phyloP scores from a whole-genome alignment of 2,888 invertebrate genomes.

The Chrysina gloriosa region DNA sequence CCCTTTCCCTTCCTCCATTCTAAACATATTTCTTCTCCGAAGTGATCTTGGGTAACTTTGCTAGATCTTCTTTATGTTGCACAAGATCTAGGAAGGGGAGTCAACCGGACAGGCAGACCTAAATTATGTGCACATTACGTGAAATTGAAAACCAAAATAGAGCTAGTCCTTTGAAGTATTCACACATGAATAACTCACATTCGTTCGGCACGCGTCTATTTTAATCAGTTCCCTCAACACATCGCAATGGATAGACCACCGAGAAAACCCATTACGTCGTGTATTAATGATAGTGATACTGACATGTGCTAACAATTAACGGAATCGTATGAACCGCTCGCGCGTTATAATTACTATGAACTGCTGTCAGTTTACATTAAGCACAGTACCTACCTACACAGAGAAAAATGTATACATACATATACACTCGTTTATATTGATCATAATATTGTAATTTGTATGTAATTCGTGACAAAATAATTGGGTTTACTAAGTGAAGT shows the following conservation, averaged over 20 bases:
- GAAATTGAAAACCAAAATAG: conserved; percentile 40
- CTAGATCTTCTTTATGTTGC: conserved; percentile 25
- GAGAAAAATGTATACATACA: too few species aligned
- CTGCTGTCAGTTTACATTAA: not conserved
- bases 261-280: conserved; percentile 51
- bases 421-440: too few species aligned
- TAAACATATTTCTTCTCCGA: conserved; percentile 15
- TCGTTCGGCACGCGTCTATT: conserved; percentile 40
- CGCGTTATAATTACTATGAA: conserved; percentile 17
- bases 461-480: too few species aligned
- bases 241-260: conserved; percentile 50
- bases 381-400: too few species aligned
- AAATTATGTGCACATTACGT: conserved; percentile 38
- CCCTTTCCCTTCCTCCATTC: not conserved
- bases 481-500: too few species aligned
- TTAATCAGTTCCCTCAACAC: conserved; percentile 40
- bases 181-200: conserved; percentile 38
- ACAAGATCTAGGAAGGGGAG: conserved; percentile 3
- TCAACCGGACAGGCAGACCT: conserved; percentile 23
- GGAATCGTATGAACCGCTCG: conserved; percentile 41
- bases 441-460: too few species aligned
- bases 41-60: conserved; percentile 22
- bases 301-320: conserved; percentile 57
- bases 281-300: conserved; percentile 53
- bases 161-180: conserved; percentile 40